A percentile compares a stretch with the other conserved stretches of the same genome.
These are phyloP conservation scores for Adrianichthys oophorus DNA, from an alignment of 2,797 vertebrate genomes.

Conservation along the genomic window DNA sequence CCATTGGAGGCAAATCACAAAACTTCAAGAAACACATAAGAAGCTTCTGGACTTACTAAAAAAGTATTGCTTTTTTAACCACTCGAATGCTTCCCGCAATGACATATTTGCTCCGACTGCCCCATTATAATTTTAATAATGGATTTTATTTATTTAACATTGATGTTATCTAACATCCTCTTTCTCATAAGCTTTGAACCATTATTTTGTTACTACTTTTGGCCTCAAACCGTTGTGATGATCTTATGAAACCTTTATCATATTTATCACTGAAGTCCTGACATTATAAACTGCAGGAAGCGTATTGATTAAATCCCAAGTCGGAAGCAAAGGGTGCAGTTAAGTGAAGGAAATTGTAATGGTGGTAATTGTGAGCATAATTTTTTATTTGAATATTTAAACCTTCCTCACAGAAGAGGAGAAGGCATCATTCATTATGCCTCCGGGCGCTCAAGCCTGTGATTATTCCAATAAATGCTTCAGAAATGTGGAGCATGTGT, in stretches of 20 bases:
- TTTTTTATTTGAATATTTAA: slow-evolving; percentile 53
- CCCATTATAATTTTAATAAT: slow-evolving; percentile 4
- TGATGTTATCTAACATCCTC: slow-evolving; percentile 55
- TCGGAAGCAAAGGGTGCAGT: slow-evolving; percentile 24
- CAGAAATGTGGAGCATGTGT: slow-evolving; percentile 49
- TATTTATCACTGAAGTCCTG: slow-evolving; percentile 71
- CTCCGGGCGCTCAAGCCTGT: slow-evolving; percentile 25
- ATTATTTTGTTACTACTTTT: slow-evolving; percentile 80
- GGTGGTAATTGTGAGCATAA: slow-evolving; percentile 32
- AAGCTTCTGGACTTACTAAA: too few species aligned
- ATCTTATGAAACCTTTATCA: slow-evolving; percentile 71
- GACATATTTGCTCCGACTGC: slow-evolving; percentile 1
- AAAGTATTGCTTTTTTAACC: too few species aligned
- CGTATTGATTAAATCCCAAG: slow-evolving; percentile 50
- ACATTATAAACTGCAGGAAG: slow-evolving; percentile 74
- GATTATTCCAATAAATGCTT: slow-evolving; percentile 51
- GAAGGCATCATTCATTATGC: slow-evolving; percentile 45
- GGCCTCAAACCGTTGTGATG: slow-evolving; percentile 61
- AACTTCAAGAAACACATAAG: too few species aligned
- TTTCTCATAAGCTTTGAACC: slow-evolving; percentile 76
- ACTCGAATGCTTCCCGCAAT: neutral
- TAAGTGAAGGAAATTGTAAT: slow-evolving; percentile 32
- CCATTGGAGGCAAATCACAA: too few species aligned
- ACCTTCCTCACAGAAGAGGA: slow-evolving; percentile 23
- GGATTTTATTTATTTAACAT: slow-evolving; percentile 29